Evolutionary conservation across 2,888 invertebrate species (phyloP), one percentile per base, ranked within the genome.

Genomic region (Orthosia gothica): DNA sequence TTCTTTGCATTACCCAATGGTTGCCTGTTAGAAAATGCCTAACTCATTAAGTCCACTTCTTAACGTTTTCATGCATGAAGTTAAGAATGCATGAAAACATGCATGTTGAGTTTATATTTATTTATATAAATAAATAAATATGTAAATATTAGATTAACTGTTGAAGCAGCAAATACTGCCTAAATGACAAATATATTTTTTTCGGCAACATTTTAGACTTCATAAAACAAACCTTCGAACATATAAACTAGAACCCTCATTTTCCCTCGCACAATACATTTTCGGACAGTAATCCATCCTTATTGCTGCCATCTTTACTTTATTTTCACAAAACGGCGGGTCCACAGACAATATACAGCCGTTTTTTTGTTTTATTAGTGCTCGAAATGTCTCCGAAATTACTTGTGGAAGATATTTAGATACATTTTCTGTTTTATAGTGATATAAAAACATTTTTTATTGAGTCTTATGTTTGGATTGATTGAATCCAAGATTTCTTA

Each of bases 241-340:
- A 49, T 2, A 59, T 20, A 63, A 68, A 54, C 47, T 45, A n/a
- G 13, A 50, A 63, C 49, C 65, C 18, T 47, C 52, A 58, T 74
- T 70, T 81, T 54, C 20, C 40, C 49, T 49, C 55, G 13, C 64
- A 55, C 23, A 63, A 55, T 26, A 52, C 16, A 49, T 50, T 63
- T n/a, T 32, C 45, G 18, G 40, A 55, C 62, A 49, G 64, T 70
- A 70, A 81, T 70, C 63, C 55, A 18, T 64, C 59, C 55, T 70
- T 77, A 69, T 67, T 73, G 69, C 69, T 63, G 32, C 40, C 58
- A 78, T 70, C 57, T 59, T 65, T 62, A 62, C 49, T 82, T 78
- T 72, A 58, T 70, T 67, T 63, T 64, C 20, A 40, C 62, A 81
- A 73, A 45, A 82, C 78, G 67, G 59, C 63, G 66, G 78, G 3